Percentiles rank a stretch among this genome's conserved stretches.
phyloP scores from a whole-genome alignment of 2,113 vertebrate species.

The Vulpes ferrilata region DNA sequence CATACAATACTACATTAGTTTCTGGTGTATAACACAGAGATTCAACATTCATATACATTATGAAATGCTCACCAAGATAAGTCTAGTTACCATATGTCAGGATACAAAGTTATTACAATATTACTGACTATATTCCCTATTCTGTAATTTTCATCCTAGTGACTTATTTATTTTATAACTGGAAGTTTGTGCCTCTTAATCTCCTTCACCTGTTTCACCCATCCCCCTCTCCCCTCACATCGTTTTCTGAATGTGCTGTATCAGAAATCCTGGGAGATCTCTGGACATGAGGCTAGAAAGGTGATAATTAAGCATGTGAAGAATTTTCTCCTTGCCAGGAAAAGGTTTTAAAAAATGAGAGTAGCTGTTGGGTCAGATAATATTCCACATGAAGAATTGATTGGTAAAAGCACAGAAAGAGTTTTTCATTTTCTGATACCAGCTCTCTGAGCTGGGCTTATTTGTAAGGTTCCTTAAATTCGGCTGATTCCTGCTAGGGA shows the following conservation, averaged over 20 bases:
- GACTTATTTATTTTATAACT: neutral
- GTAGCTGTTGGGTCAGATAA: constrained; percentile 27
- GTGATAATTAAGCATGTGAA: constrained; percentile 54
- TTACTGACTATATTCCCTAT: neutral
- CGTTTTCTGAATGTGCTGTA: constrained; percentile 20
- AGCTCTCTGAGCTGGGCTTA: neutral
- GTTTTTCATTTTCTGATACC: constrained; percentile 61
- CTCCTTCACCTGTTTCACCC: neutral
- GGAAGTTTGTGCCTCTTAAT: neutral
- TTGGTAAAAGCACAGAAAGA: neutral
- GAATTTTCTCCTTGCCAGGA: constrained; percentile 48
- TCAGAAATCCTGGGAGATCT: constrained; percentile 47
- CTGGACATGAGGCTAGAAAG: constrained; percentile 45
- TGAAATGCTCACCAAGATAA: neutral
- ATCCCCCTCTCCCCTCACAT: neutral
- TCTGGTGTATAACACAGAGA: neutral
- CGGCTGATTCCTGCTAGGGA: neutral
- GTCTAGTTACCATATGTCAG: neutral
- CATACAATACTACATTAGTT: too few species aligned
- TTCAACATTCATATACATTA: neutral
- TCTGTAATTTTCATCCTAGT: neutral
- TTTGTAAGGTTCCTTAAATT: constrained; percentile 22
- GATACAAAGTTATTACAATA: neutral
- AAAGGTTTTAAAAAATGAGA: neutral
- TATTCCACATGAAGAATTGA: constrained; percentile 21